Percentiles rank a stretch among this genome's conserved stretches.
phyloP scores from a whole-genome alignment of 92 coral and sea anemone species.

The Palythoa grandis region DNA sequence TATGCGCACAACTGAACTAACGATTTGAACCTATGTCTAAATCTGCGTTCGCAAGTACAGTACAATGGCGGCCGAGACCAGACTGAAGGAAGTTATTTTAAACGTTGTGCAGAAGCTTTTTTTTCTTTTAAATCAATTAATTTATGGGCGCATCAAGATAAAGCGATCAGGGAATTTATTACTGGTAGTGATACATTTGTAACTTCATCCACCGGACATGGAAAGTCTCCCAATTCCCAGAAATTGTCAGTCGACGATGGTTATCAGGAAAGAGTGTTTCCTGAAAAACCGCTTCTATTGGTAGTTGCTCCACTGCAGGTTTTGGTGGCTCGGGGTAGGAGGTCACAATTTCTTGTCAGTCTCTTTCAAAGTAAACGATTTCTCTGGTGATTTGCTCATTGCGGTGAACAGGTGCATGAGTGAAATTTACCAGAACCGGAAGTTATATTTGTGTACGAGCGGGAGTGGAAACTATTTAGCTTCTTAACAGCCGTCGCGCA shows the following conservation, averaged over 20 bases:
- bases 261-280: too few relatives aligned
- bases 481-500: neutral
- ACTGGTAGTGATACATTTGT: neutral
- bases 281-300: too few relatives aligned
- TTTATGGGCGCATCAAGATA: neutral
- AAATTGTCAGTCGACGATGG: neutral
- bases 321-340: neutral
- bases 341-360: neutral
- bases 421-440: neutral
- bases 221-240: neutral
- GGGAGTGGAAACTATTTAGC: neutral
- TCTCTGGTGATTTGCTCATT: neutral
- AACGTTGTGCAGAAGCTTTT: neutral
- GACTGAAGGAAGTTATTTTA: too few relatives aligned
- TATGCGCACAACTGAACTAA: neutral
- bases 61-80: neutral
- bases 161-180: neutral
- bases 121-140: too few relatives aligned
- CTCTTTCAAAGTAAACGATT: neutral
- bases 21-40: too few relatives aligned
- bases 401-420: neutral
- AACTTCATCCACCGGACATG: neutral
- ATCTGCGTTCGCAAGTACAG: neutral
- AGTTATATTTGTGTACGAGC: neutral
- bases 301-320: neutral